These are phyloP conservation scores for Lomographa bimaculata DNA, from an alignment of 2,888 invertebrate genomes.

Conservation along the genomic window DNA sequence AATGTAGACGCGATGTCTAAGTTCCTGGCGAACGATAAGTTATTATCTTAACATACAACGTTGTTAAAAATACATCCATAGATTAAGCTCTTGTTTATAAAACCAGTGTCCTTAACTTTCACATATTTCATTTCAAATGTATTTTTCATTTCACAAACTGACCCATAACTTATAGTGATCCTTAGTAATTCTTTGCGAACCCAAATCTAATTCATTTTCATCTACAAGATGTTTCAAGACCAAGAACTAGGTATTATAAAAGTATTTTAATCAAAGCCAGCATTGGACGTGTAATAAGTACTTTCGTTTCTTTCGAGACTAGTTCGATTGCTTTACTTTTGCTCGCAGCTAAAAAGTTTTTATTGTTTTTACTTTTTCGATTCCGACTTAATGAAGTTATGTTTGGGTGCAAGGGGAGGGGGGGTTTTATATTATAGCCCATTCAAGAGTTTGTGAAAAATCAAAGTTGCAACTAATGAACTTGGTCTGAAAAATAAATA, in stretches of 20 bases:
- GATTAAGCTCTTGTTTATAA: too few relatives aligned
- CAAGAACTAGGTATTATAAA: constrained; percentile 25
- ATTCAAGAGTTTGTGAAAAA: constrained; percentile 2
- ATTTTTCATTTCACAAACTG: too few relatives aligned
- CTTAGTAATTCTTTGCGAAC: too few relatives aligned
- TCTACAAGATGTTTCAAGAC: constrained; percentile 9
- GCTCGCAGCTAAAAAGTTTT: constrained; percentile 43
- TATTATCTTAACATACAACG: too few relatives aligned
- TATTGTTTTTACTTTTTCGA: constrained; percentile 49
- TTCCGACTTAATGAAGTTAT: constrained; percentile 42
- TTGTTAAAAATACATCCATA: too few relatives aligned
- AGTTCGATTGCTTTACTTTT: constrained; percentile 51
- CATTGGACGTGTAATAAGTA: constrained; percentile 42
- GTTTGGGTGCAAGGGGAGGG: constrained; percentile 19
- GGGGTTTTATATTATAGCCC: constrained; percentile 18
- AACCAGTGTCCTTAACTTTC: too few relatives aligned
- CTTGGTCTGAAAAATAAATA: background rate
- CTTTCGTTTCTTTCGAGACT: constrained; percentile 48
- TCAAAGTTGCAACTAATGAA: background rate
- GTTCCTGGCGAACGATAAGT: too few relatives aligned
- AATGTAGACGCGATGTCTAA: too few relatives aligned
- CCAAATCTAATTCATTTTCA: too few relatives aligned
- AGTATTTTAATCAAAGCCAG: constrained; percentile 46
- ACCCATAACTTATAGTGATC: too few relatives aligned
- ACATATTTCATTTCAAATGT: too few relatives aligned